phyloP scores from a whole-genome alignment of 2,797 vertebrate genomes.

The Gadopsis marmoratus region DNA sequence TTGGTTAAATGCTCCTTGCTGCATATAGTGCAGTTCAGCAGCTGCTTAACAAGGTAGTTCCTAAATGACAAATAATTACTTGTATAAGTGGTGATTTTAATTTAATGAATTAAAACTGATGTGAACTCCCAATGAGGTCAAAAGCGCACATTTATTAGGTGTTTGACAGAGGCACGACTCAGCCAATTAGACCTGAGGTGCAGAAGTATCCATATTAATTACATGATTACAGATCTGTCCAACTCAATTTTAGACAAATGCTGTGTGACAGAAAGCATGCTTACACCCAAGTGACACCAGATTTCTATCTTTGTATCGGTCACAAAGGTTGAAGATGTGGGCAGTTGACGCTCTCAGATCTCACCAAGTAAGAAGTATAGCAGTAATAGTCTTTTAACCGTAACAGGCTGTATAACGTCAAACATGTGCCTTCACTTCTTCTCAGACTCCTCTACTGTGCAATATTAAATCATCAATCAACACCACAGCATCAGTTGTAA shows the following conservation, averaged over 20 bases:
- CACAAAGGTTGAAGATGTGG: not conserved
- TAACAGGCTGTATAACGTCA: not conserved
- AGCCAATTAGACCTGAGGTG: constrained; percentile 45
- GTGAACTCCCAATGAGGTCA: constrained; percentile 33
- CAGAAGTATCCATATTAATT: constrained; percentile 38
- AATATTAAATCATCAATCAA: constrained; percentile 41
- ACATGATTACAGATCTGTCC: constrained; percentile 50
- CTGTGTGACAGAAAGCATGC: constrained; percentile 23
- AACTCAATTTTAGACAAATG: constrained; percentile 27
- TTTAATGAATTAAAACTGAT: constrained; percentile 35
- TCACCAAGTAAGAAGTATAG: not conserved
- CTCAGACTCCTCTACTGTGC: constrained; percentile 22
- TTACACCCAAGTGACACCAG: constrained; percentile 19
- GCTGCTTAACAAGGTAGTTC: constrained; percentile 12
- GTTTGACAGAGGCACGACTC: constrained; percentile 49
- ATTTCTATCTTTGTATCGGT: constrained; percentile 1
- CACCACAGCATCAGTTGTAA: constrained; percentile 56
- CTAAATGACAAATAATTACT: constrained; percentile 26
- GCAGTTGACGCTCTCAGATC: not conserved
- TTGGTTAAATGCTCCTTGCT: not conserved
- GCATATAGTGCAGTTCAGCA: not conserved
- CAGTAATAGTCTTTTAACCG: not conserved
- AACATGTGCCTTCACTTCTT: not conserved
- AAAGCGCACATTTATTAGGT: constrained; percentile 40
- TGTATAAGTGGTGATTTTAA: constrained; percentile 26